A percentile compares a stretch with the other conserved stretches of the same genome.
phyloP scores from a whole-genome alignment of 2,888 invertebrate genomes.

The Lobophora halterata region DNA sequence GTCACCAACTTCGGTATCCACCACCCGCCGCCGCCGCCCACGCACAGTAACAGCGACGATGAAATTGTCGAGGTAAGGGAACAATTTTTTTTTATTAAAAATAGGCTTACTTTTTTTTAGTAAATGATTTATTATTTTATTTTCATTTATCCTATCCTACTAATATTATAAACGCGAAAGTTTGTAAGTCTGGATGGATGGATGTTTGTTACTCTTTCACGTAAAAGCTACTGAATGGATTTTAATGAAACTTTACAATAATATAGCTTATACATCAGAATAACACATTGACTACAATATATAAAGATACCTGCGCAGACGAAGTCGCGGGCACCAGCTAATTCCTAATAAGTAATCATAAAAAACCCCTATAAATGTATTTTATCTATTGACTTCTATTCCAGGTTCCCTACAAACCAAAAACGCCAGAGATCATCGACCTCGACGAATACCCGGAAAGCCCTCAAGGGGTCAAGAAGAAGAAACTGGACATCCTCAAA shows the following conservation, averaged over 20 bases:
- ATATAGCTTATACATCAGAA: too few relatives aligned
- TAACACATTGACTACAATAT: too few relatives aligned
- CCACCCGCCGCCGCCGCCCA: constrained; percentile 45
- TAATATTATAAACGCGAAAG: too few relatives aligned
- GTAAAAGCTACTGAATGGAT: too few relatives aligned
- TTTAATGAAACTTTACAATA: too few relatives aligned
- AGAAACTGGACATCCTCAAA: constrained; percentile 87
- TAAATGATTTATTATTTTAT: background rate
- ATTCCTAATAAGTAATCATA: too few relatives aligned
- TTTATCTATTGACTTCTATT: background rate
- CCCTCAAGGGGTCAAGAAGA: constrained; percentile 78
- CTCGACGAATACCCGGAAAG: constrained; percentile 80
- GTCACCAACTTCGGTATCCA: constrained; percentile 67
- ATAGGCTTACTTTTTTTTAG: background rate
- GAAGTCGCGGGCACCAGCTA: too few relatives aligned
- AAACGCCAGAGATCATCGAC: constrained; percentile 84
- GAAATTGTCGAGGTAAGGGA: constrained; percentile 68
- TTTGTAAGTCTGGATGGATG: too few relatives aligned
- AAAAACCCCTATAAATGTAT: background rate
- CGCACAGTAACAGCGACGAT: constrained; percentile 48
- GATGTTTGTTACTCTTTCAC: too few relatives aligned
- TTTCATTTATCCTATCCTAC: too few relatives aligned
- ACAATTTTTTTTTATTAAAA: too few relatives aligned
- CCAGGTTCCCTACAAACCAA: constrained; percentile 81
- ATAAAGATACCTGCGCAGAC: too few relatives aligned